phyloP scores from a whole-genome alignment of 2,113 vertebrate genomes.

The Amphiprion percula region DNA sequence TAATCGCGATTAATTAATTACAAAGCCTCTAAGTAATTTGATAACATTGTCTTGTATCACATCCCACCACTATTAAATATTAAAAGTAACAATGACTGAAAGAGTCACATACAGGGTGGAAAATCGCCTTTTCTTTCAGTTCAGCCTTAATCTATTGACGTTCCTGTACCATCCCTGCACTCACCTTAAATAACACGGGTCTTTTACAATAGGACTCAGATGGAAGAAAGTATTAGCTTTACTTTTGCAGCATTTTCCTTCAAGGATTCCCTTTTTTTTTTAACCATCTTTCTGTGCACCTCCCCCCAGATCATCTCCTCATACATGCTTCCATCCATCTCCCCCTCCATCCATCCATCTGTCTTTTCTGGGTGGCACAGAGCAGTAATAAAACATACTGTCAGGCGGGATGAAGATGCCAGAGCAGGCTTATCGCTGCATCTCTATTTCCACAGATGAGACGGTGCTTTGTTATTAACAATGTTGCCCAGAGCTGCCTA shows the following conservation, averaged over 20 bases:
- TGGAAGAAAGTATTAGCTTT: background rate
- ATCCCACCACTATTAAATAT: no score
- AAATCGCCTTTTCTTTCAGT: no score
- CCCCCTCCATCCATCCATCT: conserved; percentile 11
- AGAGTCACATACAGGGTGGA: no score
- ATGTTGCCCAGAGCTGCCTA: conserved; percentile 49
- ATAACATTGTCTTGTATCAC: no score
- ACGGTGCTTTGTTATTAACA: conserved; percentile 54
- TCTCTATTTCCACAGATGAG: conserved; percentile 35
- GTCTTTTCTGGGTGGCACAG: conserved; percentile 15
- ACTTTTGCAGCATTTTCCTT: background rate
- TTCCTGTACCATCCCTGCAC: background rate
- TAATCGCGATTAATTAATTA: no score
- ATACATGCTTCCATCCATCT: conserved; percentile 9
- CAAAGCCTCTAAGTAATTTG: no score
- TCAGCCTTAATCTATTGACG: background rate
- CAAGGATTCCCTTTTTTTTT: background rate
- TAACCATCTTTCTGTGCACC: background rate
- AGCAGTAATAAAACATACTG: conserved; percentile 43
- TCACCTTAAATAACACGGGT: background rate
- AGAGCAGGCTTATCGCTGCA: conserved; percentile 17
- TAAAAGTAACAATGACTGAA: no score
- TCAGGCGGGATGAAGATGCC: conserved; percentile 51
- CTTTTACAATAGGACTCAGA: background rate
- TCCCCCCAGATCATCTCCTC: background rate